Evolutionary conservation across 2,113 vertebrate species (phyloP), one percentile per base, ranked within the genome.

Genomic region (Nannospalax galili): DNA sequence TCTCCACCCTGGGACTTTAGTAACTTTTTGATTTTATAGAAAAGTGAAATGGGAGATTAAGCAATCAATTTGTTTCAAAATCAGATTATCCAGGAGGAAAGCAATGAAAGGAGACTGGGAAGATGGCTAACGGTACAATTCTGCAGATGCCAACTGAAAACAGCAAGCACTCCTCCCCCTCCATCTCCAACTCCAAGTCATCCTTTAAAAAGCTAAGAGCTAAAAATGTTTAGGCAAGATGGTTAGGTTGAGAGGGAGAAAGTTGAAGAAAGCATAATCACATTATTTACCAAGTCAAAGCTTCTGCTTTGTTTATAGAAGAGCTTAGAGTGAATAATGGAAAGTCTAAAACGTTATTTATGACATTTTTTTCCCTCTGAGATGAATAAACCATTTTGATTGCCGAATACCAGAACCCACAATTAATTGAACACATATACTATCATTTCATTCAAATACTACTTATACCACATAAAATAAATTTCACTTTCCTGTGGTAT

Each of bases 381-480:
- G 69, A 92, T 77, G 65, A 86, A 84, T 84, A 75, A 93, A 87
- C 80, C 3, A 87, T 10, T 96, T 70, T 97, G 70, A 91, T 40
- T 81, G 67, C 32, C 93, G 88, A 94, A 85, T 85, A 90, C 14
- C 60, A 95, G 42, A 89, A 74, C 11, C 40, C 62, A 92, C 32
- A 84, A 8, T 79, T 96, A 91, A 93, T 0, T 82, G 45, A 90
- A 93, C 52, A 78, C 48, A 88, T 67, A 88, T 16, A 95, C 82
- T 92, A 97, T 96, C 80, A 94, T 90, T 97, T 92, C 40, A 79
- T 70, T 94, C 40, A 88, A 95, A 88, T 73, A 81, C 11, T 78
- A 64, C 58, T 95, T 93, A 85, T 0, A 84, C 52, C 56, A 92
- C 80, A 90, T 19, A 91, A 95, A 96, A 45, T 91, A 87, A 95